Conservation (phyloP, 2,113 vertebrate species). For the Anseranas semipalmata region DNA sequence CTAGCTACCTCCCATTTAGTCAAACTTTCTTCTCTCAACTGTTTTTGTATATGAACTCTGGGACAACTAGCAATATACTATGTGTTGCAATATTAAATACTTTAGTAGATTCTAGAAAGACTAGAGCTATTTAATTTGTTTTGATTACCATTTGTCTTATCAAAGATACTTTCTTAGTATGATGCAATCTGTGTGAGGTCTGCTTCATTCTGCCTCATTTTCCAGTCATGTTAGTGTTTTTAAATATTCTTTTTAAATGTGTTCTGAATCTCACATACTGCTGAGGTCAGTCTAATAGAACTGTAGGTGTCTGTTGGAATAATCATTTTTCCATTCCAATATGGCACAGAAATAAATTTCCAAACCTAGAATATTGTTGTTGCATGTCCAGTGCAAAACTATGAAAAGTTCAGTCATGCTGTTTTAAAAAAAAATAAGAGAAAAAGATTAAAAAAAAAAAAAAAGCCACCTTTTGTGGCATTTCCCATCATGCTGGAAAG, state of each 20-base stretch:
- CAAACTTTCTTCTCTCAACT: neutral
- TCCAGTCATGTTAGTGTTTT: neutral
- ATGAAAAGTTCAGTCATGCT: neutral
- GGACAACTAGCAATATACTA: neutral
- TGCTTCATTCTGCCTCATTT: neutral
- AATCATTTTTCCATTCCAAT: conserved; percentile 4
- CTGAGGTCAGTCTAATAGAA: neutral
- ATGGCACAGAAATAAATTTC: neutral
- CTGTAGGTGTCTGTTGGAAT: neutral
- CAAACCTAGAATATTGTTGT: neutral
- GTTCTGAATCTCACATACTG: neutral
- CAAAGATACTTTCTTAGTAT: neutral
- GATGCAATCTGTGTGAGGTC: neutral
- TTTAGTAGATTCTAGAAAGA: neutral
- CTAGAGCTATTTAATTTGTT: neutral
- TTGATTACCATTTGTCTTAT: neutral
- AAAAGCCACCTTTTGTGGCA: neutral
- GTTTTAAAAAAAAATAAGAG: neutral
- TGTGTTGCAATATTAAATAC: neutral
- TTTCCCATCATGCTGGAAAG: neutral
- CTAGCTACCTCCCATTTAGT: neutral
- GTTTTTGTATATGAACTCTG: neutral
- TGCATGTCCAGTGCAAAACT: neutral
- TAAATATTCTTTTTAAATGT: neutral
- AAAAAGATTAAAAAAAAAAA: neutral